Evolutionary conservation across 1,140 invertebrate species (phyloP).

Genomic region (Oreohelix idahoensis): DNA sequence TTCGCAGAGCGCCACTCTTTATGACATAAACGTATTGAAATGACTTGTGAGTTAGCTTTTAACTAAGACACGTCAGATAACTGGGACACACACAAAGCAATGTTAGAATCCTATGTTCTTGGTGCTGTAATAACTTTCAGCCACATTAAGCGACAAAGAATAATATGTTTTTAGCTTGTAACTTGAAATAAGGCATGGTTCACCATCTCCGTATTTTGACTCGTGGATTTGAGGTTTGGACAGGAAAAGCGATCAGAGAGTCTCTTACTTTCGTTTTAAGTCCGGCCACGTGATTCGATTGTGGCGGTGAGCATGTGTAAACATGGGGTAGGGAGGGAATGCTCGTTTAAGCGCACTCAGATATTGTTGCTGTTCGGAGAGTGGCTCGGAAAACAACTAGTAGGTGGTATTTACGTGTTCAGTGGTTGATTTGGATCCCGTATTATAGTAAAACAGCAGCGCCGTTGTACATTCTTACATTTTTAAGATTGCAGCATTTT

Average conservation of each 20-base stretch:
- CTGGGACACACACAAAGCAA: constrained; percentile 19
- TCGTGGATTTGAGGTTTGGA: neutral
- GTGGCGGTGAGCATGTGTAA: neutral
- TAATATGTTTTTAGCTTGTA: neutral
- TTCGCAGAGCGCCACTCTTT: neutral
- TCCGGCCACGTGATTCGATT: neutral
- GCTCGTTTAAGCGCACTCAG: neutral
- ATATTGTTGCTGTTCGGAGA: neutral
- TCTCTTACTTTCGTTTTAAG: neutral
- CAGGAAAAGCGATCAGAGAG: constrained; percentile 5
- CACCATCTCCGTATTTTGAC: neutral
- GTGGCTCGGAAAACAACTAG: neutral
- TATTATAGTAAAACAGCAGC: no score
- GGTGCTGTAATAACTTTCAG: neutral
- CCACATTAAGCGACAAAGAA: constrained; percentile 5
- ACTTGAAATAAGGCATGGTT: neutral
- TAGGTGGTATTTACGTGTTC: neutral
- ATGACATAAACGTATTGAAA: constrained; percentile 8
- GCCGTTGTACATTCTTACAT: no score
- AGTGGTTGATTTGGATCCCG: no score
- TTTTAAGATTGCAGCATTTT: no score
- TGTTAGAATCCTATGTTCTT: neutral
- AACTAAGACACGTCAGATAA: neutral
- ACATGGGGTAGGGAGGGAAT: neutral
- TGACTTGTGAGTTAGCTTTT: constrained; percentile 10